phyloP scores from a whole-genome alignment of 1,140 invertebrate species.

The Euglossa dilemma region DNA sequence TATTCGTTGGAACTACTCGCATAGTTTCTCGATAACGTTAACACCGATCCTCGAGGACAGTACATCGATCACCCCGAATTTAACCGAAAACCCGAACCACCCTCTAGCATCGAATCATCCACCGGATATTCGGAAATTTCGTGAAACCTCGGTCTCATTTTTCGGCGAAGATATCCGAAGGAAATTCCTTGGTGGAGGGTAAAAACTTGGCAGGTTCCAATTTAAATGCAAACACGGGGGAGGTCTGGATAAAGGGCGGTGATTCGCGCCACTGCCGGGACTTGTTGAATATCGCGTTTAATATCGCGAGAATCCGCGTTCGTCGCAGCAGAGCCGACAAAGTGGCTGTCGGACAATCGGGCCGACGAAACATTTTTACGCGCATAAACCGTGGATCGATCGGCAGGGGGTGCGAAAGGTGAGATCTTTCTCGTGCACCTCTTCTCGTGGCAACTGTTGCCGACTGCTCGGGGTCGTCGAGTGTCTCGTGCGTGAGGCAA shows the following conservation, averaged over 20 bases:
- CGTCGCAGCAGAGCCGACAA: neutral
- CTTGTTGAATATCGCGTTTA: slow-evolving; percentile 29
- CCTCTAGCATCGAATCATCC: too few relatives aligned
- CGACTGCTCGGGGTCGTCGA: slow-evolving; percentile 45
- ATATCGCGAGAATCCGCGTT: slow-evolving; percentile 7
- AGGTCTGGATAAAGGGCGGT: neutral
- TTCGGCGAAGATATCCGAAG: too few relatives aligned
- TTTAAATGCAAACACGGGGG: too few relatives aligned
- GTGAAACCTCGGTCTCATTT: too few relatives aligned
- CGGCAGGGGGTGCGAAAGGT: neutral
- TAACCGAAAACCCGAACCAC: too few relatives aligned
- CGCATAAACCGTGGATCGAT: slow-evolving; percentile 29
- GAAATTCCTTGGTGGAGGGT: neutral
- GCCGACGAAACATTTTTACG: slow-evolving; percentile 23
- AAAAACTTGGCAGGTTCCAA: neutral
- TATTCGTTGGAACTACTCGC: too few relatives aligned
- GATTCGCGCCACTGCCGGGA: neutral
- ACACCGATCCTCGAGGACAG: too few relatives aligned
- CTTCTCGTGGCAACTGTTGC: slow-evolving; percentile 63
- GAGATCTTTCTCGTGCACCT: slow-evolving; percentile 41
- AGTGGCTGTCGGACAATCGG: neutral
- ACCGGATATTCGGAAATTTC: too few relatives aligned
- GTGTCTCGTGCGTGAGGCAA: slow-evolving; percentile 66
- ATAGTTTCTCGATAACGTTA: too few relatives aligned
- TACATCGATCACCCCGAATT: too few relatives aligned